Evolutionary conservation across 2,888 invertebrate species (phyloP).

Genomic region (Andrena chrysosceles): DNA sequence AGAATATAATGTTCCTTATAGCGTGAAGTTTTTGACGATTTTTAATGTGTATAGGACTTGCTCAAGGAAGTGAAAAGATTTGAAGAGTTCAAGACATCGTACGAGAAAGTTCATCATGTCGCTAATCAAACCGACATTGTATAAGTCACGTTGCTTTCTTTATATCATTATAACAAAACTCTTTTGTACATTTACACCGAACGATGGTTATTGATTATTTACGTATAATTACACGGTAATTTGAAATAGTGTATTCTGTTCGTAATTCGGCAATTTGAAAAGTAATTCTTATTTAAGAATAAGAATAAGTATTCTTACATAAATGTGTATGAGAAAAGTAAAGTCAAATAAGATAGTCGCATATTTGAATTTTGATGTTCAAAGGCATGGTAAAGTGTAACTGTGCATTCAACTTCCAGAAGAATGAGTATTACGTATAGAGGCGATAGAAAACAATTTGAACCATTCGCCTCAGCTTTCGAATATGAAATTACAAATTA

Average conservation of each 20-base stretch:
- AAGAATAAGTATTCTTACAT: too few relatives aligned
- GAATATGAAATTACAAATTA: conserved; percentile 38
- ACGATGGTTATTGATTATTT: conserved; percentile 41
- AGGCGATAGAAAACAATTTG: conserved; percentile 17
- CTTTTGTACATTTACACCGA: conserved; percentile 65
- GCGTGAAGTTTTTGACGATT: conserved; percentile 24
- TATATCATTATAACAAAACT: conserved; percentile 46
- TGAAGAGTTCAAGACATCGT: conserved; percentile 72
- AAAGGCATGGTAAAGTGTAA: conserved; percentile 28
- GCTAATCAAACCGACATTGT: conserved; percentile 54
- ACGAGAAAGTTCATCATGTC: conserved; percentile 64
- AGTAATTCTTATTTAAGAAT: conserved; percentile 10
- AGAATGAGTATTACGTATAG: conserved; percentile 26
- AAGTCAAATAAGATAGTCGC: conserved; percentile 17
- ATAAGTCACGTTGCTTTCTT: conserved; percentile 46
- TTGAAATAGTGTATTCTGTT: conserved; percentile 56
- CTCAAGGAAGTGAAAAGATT: conserved; percentile 82
- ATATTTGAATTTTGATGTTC: conserved; percentile 19
- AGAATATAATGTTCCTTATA: conserved; percentile 15
- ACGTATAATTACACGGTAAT: conserved; percentile 42
- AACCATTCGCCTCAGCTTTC: conserved; percentile 40
- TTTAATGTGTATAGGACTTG: conserved; percentile 79
- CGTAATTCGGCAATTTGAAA: conserved; percentile 51
- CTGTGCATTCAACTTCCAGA: conserved; percentile 21
- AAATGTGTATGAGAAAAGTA: conserved; percentile 20